Evolutionary conservation across 2,113 vertebrate species (phyloP).

Genomic region (Hippotragus niger): DNA sequence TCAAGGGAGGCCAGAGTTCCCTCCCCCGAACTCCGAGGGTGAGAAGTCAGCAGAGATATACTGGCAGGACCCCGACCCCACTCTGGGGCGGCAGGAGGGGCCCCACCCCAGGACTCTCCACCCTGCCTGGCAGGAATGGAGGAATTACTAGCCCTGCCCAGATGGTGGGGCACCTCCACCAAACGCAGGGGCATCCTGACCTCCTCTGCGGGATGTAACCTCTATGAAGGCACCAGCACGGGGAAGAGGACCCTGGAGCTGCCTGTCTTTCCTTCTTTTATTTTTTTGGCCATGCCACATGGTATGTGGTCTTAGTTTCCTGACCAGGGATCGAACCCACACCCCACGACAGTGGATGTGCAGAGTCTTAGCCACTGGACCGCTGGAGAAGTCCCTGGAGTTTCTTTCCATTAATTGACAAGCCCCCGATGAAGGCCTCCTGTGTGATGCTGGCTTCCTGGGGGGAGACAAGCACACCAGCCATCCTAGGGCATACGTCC

Average conservation of each 20-base stretch:
- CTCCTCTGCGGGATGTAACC: background rate
- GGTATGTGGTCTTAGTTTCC: background rate
- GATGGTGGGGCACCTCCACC: background rate
- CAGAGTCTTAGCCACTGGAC: background rate
- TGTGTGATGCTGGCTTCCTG: background rate
- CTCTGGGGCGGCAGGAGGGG: background rate
- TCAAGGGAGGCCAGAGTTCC: background rate
- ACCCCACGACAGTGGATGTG: background rate
- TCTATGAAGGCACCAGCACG: accelerated
- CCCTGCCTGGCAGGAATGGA: background rate
- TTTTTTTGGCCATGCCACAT: background rate
- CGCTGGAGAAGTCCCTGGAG: background rate
- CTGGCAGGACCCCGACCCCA: background rate
- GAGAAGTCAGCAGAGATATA: background rate
- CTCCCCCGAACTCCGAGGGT: background rate
- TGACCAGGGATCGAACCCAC: background rate
- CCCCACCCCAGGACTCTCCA: background rate
- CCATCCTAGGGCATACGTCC: accelerated
- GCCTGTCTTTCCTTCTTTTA: background rate
- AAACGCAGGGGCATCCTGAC: background rate
- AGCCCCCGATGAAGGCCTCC: background rate
- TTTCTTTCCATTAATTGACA: background rate
- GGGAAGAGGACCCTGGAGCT: background rate
- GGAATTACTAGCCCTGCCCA: background rate
- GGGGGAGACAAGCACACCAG: background rate